Conservation (phyloP, 2,797 vertebrate species). For the Liparis tanakae region DNA sequence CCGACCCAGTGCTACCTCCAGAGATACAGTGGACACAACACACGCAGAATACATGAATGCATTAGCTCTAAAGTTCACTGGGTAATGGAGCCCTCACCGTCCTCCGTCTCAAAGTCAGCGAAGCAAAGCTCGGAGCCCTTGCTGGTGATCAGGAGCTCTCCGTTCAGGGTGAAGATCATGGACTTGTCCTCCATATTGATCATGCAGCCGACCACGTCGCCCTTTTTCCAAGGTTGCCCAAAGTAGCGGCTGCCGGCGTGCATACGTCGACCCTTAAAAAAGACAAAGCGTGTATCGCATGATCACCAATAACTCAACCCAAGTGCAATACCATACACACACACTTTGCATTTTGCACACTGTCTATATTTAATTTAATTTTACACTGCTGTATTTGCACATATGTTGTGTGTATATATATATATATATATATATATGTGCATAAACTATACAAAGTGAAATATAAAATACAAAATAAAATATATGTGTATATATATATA, state of each 20-base stretch:
- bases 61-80: constrained; percentile 8
- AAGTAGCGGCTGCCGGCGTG: constrained; percentile 95
- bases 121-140: constrained; percentile 98
- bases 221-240: constrained; percentile 91
- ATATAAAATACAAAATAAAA: too few relatives aligned
- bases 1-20: constrained; percentile 18
- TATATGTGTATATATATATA: too few relatives aligned
- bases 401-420: too few relatives aligned
- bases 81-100: constrained; percentile 85
- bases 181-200: constrained; percentile 98
- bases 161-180: constrained; percentile 98
- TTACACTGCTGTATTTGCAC: too few relatives aligned
- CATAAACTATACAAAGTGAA: too few relatives aligned
- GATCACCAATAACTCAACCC: not conserved
- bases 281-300: not conserved
- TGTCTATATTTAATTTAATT: too few relatives aligned
- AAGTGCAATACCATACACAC: too few relatives aligned
- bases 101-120: constrained; percentile 92
- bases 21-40: constrained; percentile 19
- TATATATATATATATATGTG: too few relatives aligned
- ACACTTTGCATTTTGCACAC: too few relatives aligned
- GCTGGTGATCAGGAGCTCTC: constrained; percentile 95
- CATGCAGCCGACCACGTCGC: constrained; percentile 99
- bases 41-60: constrained; percentile 35
- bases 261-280: constrained; percentile 91